Evolutionary conservation across 2,888 invertebrate species (phyloP).

Genomic region (Shargacucullia verbasci): DNA sequence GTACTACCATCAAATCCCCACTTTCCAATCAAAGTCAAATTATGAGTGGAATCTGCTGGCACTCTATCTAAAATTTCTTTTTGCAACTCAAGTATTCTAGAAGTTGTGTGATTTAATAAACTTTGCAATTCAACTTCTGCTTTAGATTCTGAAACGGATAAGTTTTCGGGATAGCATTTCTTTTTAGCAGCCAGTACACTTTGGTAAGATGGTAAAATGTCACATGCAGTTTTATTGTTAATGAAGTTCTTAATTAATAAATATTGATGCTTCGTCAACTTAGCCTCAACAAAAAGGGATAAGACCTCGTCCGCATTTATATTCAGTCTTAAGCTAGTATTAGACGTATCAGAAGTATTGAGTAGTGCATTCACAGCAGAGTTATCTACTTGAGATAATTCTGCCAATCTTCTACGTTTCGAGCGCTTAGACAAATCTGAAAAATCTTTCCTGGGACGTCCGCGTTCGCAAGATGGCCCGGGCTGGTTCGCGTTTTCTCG

Average conservation of each 20-base stretch:
- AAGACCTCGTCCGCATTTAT: conserved; percentile 11
- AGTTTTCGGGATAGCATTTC: conserved; percentile 13
- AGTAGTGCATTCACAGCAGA: conserved; percentile 1
- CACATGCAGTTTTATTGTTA: conserved; percentile 6
- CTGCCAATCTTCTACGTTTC: background rate
- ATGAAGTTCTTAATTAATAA: conserved; percentile 15
- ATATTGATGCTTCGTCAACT: conserved; percentile 23
- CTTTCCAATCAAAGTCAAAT: conserved; percentile 20
- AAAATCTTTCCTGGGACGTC: background rate
- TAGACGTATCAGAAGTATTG: conserved; percentile 1
- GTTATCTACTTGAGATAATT: background rate
- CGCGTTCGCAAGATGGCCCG: background rate
- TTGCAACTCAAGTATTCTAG: conserved; percentile 16
- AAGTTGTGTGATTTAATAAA: conserved; percentile 17
- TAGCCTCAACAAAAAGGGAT: conserved; percentile 21
- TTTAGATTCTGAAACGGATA: conserved; percentile 2
- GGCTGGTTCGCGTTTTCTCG: background rate
- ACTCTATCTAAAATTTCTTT: conserved; percentile 19
- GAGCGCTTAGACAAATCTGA: no score
- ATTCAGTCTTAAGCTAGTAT: background rate
- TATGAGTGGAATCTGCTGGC: conserved; percentile 3
- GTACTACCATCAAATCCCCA: conserved; percentile 17
- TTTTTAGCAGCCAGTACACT: conserved; percentile 13
- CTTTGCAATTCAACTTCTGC: conserved; percentile 22
- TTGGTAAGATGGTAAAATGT: conserved; percentile 19